Conservation (phyloP, 2,113 vertebrate species). For the Trochalopteron elliotii region DNA sequence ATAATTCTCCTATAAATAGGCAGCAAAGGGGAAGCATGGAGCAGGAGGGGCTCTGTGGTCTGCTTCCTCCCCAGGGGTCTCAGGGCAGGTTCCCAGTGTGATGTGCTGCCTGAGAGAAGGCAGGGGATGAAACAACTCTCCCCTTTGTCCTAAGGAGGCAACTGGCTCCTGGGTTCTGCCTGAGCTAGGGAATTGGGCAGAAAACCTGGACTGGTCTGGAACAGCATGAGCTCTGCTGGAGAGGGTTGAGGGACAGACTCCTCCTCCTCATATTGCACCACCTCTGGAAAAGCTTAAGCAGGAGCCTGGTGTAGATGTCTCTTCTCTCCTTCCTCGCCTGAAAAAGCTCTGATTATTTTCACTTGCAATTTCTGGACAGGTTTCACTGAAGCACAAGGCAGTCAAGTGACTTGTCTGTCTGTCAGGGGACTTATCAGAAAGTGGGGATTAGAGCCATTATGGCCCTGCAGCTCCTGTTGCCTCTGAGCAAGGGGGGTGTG, state of each 20-base stretch:
- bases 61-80: not conserved
- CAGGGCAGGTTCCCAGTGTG: not conserved
- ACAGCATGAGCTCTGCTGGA: not conserved
- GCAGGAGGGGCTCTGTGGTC: not conserved
- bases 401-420: constrained; percentile 20
- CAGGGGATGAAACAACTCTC: not conserved
- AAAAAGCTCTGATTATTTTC: not conserved
- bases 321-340: not conserved
- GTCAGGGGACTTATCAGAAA: not conserved
- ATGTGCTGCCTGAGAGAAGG: not conserved
- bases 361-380: not conserved
- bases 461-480: not conserved
- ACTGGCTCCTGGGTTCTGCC: not conserved
- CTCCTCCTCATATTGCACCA: not conserved
- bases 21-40: not conserved
- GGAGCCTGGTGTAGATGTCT: not conserved
- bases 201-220: not conserved
- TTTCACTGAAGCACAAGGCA: not conserved
- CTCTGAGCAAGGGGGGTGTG: not conserved
- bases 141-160: not conserved
- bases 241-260: not conserved
- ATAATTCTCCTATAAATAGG: constrained; percentile 56
- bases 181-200: not conserved
- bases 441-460: not conserved
- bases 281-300: not conserved